Evolutionary conservation across 2,797 vertebrate species (phyloP).

Genomic region (Coilia nasus): DNA sequence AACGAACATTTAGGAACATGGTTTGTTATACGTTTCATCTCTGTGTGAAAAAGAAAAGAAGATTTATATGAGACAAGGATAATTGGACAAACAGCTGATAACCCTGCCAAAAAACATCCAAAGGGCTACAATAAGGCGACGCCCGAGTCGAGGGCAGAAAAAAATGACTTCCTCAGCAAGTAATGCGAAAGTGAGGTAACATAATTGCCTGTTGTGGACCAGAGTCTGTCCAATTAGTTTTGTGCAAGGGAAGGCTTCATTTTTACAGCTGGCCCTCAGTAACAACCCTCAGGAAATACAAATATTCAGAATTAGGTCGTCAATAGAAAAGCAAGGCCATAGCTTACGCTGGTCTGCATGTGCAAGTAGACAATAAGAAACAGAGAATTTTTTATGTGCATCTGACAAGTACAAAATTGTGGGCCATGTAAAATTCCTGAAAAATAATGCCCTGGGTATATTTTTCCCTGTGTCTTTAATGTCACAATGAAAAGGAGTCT

Average conservation of each 20-base stretch:
- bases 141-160: constrained; percentile 16
- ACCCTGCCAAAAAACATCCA: constrained; percentile 47
- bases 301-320: constrained; percentile 54
- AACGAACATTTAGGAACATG: constrained; percentile 18
- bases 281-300: constrained; percentile 50
- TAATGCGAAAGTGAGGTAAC: constrained; percentile 50
- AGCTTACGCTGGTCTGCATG: background rate
- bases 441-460: background rate
- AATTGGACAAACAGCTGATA: constrained; percentile 57
- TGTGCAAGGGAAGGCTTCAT: constrained; percentile 49
- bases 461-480: background rate
- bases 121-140: constrained; percentile 42
- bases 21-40: constrained; percentile 29
- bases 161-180: constrained; percentile 51
- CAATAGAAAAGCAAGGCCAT: constrained; percentile 24
- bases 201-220: constrained; percentile 55
- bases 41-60: constrained; percentile 1
- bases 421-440: background rate
- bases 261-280: constrained; percentile 47
- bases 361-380: background rate
- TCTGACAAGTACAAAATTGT: constrained; percentile 8
- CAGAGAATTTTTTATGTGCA: background rate
- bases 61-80: constrained; percentile 50
- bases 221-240: constrained; percentile 57
- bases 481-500: background rate